Conservation (phyloP, 2,797 vertebrate species). For the Babyrousa celebensis region DNA sequence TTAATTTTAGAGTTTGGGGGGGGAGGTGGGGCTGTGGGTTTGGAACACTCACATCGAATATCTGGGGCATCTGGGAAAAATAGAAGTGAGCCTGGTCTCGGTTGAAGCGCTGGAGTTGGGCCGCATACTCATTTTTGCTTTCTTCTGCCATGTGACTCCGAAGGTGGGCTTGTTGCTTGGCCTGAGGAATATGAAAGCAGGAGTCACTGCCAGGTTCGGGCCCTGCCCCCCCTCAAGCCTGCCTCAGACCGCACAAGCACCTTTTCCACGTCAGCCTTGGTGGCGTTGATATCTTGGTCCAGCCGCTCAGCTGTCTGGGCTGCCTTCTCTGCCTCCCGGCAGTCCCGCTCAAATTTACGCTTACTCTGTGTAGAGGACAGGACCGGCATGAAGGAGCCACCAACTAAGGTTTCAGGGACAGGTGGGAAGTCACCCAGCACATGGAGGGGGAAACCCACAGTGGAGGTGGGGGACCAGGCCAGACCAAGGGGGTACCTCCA, state of each 20-base stretch:
- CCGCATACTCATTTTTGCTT: constrained; percentile 95
- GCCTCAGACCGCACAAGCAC: constrained; percentile 71
- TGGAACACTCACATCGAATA: constrained; percentile 92
- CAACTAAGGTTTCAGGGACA: background rate
- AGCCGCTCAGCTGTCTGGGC: constrained; percentile 93
- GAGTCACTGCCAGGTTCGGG: background rate
- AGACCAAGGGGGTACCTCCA: background rate
- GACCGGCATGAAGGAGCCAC: background rate
- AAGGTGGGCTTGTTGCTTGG: constrained; percentile 92
- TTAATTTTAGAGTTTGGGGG: accelerated
- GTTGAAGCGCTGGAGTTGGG: constrained; percentile 95
- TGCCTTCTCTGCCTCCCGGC: constrained; percentile 95
- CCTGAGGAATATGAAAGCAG: constrained; percentile 85
- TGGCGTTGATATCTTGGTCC: constrained; percentile 93
- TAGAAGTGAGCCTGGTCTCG: constrained; percentile 94
- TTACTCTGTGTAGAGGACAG: constrained; percentile 91
- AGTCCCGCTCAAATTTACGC: constrained; percentile 95
- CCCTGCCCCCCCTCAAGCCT: background rate
- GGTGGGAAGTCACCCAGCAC: background rate
- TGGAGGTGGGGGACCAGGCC: background rate
- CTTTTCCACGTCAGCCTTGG: constrained; percentile 94
- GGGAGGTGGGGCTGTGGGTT: background rate
- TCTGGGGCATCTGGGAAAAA: constrained; percentile 93
- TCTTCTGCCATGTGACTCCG: constrained; percentile 94
- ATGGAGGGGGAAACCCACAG: background rate